Base-by-base conservation (phyloP, 1,140 invertebrate genomes). In the Episyrphus balteatus region DNA sequence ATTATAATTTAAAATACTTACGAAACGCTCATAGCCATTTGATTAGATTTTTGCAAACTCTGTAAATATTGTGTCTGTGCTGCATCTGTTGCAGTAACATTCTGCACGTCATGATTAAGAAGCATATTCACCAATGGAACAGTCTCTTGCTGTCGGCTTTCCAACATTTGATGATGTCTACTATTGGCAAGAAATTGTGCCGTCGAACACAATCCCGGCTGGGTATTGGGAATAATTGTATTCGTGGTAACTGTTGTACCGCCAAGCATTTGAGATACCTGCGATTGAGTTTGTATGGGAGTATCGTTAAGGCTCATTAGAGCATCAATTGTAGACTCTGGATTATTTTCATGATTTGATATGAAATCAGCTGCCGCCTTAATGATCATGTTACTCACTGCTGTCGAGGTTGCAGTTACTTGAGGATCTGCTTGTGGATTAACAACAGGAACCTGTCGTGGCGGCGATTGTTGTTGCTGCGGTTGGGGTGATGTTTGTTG, bases 401-500 rank as follows among this genome's bases (percentile, higher is more conserved):
- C 74, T n/a, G 81, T 78, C 0, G 77, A 74, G 1, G 80, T 71
- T 38, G 81, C 58, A 0, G 63, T 54, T 33, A 64, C 59, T 37
- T 62, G 59, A 0, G 57, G 60, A 26, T 26, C 21, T 3, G 21
- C 11, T 37, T 17, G 15, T 17, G 3, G 36, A 10, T 37, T 6
- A 37, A 17, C 36, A 37, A 14, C 15, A 6, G 36, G 13, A 37
- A 37, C 36, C n/a, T 68, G 60, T 40, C 70, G 68, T 40, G 64
- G 64, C 46, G 21, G 21, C 21, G 21, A 8, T 78, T 2, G 78
- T 75, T 3, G 79, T 78, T 53, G 78, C 78, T 18, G 80, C 62
- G 46, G 80, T 74, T 69, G 81, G 78, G 36, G 74, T 78, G 58
- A 79, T 80, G 46, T 81, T 77, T 14, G 77, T 74, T 14, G 81